Evolutionary conservation across 1,140 invertebrate species (phyloP), one percentile per base, ranked within the genome.

Genomic region (Bombus sylvicola): DNA sequence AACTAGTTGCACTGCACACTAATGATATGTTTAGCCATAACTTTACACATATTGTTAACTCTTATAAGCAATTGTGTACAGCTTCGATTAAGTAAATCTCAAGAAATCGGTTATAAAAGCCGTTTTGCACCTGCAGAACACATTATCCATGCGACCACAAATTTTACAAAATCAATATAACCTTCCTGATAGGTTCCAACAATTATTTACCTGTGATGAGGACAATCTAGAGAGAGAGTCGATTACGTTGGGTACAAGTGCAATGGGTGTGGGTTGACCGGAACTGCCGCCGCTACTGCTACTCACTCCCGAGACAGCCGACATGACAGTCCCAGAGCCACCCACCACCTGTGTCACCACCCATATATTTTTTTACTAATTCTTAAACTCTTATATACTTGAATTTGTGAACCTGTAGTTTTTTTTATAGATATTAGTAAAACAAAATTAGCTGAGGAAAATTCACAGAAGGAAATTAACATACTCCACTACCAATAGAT

Each of bases 171-270:
- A 91, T 89, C 71, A 91, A 85, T 84, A 47, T 68, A 90, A 62
- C 75, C 82, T 89, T 88, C 79, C 81, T 87, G 89, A 59, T 91
- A 83, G 25, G 89, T 87, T 83, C 78, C 88, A 89, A 90, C 83
- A 88, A 84, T 90, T 91, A 94, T 92, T 94, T 94, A 94, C 92
- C 93, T 94, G 93, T 92, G 89, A 92, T 71, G 90, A 92, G 89
- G 92, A 92, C 86, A 94, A 93, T 92, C 92, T 94, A 94, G 92
- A 93, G 91, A 93, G 93, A 91, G 93, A 92, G 92, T 95, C 93
- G 91, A 95, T 94, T 92, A 96, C 92, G 92, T 95, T 96, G 93
- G 96, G 95, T 92, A 96, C 94, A 93, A 96, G 94, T 91, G 95
- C 94, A 92, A 96, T 94, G 90, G 95, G 95, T 89, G 95, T 95